A percentile compares a stretch with the other conserved stretches of the same genome.
Conservation (phyloP, 2,797 vertebrate species). For the Hydrolagus colliei region DNA sequence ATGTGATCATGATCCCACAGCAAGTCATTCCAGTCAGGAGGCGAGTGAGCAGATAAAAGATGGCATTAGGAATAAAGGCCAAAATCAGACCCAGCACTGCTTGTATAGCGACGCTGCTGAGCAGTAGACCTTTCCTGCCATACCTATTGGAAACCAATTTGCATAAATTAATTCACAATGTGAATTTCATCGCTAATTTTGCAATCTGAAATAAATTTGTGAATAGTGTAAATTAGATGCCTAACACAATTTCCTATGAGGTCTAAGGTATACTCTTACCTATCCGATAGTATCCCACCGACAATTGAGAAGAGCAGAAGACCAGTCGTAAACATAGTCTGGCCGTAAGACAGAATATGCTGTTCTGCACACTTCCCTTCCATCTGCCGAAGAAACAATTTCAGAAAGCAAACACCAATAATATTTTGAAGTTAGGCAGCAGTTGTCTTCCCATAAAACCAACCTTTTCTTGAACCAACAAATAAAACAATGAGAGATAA, state of each 20-base stretch:
- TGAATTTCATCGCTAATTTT: no score
- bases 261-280: conserved; percentile 38
- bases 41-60: conserved; percentile 51
- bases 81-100: conserved; percentile 45
- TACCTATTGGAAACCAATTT: conserved; percentile 43
- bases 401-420: no score
- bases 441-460: no score
- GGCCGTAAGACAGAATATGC: conserved; percentile 45
- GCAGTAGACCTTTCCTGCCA: conserved; percentile 52
- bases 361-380: conserved; percentile 37
- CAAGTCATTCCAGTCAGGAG: conserved; percentile 53
- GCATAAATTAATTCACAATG: no score
- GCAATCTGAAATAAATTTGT: no score
- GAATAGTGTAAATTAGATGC: no score
- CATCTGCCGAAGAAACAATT: no score
- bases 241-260: no score
- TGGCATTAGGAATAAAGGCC: conserved; percentile 44
- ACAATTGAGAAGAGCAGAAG: conserved; percentile 55
- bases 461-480: neutral
- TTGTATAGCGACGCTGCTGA: conserved; percentile 46
- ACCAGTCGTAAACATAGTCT: conserved; percentile 51
- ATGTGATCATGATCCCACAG: conserved; percentile 55
- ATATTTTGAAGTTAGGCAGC: no score
- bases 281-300: conserved; percentile 53
- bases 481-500: no score